These are phyloP conservation scores for Phainopepla nitens DNA, from an alignment of 2,113 vertebrate species.

Conservation along the genomic window DNA sequence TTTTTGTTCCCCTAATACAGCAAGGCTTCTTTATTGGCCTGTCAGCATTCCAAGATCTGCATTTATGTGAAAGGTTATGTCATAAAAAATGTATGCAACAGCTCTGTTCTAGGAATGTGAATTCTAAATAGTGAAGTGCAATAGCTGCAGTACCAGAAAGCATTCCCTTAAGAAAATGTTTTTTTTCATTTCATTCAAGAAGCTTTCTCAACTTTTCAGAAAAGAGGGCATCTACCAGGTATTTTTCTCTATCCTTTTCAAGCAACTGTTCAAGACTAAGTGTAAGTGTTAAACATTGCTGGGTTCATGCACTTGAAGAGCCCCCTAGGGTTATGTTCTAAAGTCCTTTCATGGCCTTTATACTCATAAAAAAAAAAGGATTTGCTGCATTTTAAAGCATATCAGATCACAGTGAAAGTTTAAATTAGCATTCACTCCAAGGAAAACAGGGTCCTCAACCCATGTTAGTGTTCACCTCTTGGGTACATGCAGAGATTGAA, in stretches of 20 bases:
- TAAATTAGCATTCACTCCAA: slow-evolving; percentile 41
- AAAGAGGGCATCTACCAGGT: not conserved
- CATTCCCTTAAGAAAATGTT: not conserved
- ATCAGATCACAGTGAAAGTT: slow-evolving; percentile 48
- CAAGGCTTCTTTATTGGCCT: slow-evolving; percentile 58
- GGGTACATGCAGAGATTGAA: not conserved
- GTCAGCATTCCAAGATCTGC: slow-evolving; percentile 53
- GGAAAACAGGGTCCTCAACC: not conserved
- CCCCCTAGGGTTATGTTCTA: slow-evolving; percentile 43
- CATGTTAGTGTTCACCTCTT: slow-evolving; percentile 27
- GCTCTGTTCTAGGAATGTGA: slow-evolving; percentile 32
- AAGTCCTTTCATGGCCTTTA: slow-evolving; percentile 48
- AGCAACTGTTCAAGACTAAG: slow-evolving; percentile 25
- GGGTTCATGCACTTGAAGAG: slow-evolving; percentile 44
- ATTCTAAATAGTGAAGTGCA: slow-evolving; percentile 24
- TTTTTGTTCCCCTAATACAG: slow-evolving; percentile 57
- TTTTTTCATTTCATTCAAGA: slow-evolving; percentile 1
- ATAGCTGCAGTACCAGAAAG: not conserved
- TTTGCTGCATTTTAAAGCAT: slow-evolving; percentile 49
- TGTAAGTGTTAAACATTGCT: slow-evolving; percentile 30
- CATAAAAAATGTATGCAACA: slow-evolving; percentile 68
- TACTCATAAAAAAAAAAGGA: slow-evolving; percentile 66
- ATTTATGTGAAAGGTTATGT: slow-evolving; percentile 69
- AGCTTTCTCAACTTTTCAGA: not conserved
- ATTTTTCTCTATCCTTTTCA: slow-evolving; percentile 37